Base-by-base conservation (phyloP, 1,140 invertebrate species). In the Drosophila obscura region DNA sequence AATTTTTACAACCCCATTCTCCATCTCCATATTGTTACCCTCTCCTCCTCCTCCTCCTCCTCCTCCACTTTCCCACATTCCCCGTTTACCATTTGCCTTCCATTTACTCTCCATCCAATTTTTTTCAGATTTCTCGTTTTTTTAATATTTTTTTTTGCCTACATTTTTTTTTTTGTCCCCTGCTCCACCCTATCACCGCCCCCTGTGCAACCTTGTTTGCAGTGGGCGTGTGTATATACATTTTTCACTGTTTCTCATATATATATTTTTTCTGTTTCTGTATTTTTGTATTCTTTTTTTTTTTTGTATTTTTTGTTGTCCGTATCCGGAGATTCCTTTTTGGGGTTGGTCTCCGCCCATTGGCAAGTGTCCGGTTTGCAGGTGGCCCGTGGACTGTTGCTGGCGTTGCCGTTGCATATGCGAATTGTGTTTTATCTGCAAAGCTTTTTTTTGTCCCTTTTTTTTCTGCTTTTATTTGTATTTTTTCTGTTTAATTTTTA, bases 361-460 rank as follows among this genome's bases (percentile, higher is more conserved):
- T 78, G 82, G 73, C 82, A 81, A 85, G 77, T 85, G 81, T 85
- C 81, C 81, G 82, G 81, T 85, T 85, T 81, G 82, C 81, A 85
- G 82, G 81, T 85, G 81, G 81, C 69, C 61, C 62, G 35, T 39
- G 11, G 35, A 39, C 35, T 11, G 35, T 13, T 11, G 35, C 35
- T 31, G 7, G 28, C 31, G 31, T 4, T 56, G 64, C 50, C 57
- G 72, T 45, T 87, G 64, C 73, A 85, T 85, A 77, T 81, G 81
- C 77, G 77, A 69, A 64, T 66, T 43, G 79, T 83, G 75, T 63
- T 74, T 51, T 39, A 13, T 9, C 31, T 31, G 71, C 64, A 28
- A 46, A 65, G 72, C 58, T 66, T 67, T 72, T 66, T 66, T 72
- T 62, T 73, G 46, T 43, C 24, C 52, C 43, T 65, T 26, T 49